Base-by-base conservation (phyloP, 1,140 invertebrate genomes). In the Heliconius himera region DNA sequence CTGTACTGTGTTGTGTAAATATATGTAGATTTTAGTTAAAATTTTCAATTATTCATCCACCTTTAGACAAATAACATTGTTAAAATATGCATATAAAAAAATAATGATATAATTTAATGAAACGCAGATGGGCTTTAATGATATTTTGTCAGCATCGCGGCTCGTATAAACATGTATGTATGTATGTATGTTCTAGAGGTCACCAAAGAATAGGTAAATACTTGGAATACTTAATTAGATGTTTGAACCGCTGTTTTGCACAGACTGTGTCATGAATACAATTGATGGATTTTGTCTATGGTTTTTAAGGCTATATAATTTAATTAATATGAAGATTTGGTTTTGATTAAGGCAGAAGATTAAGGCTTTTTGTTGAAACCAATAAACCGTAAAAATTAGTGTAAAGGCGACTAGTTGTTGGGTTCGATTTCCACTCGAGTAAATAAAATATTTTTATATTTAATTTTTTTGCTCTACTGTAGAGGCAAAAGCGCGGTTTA, bases 131-230 rank as follows among this genome's bases (percentile, higher is more conserved):
- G 70, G 33, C n/a, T 36, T 36, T n/a, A 72, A 38, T n/a, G 38
- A 72, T 72, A 72, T 72, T 72, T 72, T 41, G 29, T 41, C 38
- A 41, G 38, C 70, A 72, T 72, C 18, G 60, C 60, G 26, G 60
- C 60, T 66, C 60, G 60, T 16, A 66, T 66, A 22, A 22, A 60
- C 13, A 46, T 16, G 4, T 36, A 36, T 36, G 5, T 33, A 36
- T 36, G 33, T 36, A 36, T 36, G 6, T 60, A 29, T 66, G n/a
- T 72, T 72, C 70, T 41, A 72, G 70, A 72, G 70, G 70, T 72
- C 70, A 72, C 70, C 9, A 41, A 72, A 72, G 70, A 72, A 72
- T 72, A 38, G n/a, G 38, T 38, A 72, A 72, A 72, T 66, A 66
- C 60, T 66, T 66, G 11, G 60, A 66, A 66, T 66, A 66, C 26